Evolutionary conservation across 2,113 vertebrate genomes (phyloP).

Genomic region (Pangasianodon hypophthalmus): DNA sequence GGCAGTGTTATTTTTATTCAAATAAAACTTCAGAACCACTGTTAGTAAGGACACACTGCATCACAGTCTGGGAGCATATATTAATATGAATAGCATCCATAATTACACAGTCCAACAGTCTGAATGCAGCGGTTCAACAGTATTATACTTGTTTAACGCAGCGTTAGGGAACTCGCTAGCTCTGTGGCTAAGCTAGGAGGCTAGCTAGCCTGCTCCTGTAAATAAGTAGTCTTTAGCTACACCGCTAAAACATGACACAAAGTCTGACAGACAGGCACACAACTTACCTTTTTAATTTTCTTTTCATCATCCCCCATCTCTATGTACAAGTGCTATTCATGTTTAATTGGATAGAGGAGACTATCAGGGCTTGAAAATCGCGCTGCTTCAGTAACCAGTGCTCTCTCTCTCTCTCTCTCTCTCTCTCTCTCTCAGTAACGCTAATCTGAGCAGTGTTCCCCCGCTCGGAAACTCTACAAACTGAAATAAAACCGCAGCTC

Average conservation of each 20-base stretch:
- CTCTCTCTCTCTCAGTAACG: background rate
- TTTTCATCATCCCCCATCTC: constrained; percentile 92
- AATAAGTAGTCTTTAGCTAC: background rate
- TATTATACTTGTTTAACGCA: background rate
- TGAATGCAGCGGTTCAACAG: background rate
- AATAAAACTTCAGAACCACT: background rate
- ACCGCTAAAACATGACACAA: background rate
- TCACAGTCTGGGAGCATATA: background rate
- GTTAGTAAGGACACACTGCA: background rate
- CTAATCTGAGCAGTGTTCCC: constrained; percentile 50
- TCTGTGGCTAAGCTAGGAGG: constrained; percentile 16
- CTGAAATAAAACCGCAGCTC: constrained; percentile 50
- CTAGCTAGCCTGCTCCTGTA: constrained; percentile 15
- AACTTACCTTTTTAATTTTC: constrained; percentile 89
- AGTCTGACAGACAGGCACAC: background rate
- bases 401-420: constrained; percentile 39
- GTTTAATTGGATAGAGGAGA: constrained; percentile 57
- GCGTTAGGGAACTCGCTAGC: background rate
- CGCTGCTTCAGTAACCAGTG: constrained; percentile 46
- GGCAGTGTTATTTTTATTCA: too few relatives aligned
- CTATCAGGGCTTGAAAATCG: constrained; percentile 50
- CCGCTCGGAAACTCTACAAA: constrained; percentile 58
- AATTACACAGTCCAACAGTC: background rate
- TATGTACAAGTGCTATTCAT: constrained; percentile 66
- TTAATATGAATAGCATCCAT: background rate